Evolutionary conservation across 2,797 vertebrate species (phyloP).

Genomic region (Channa striata): DNA sequence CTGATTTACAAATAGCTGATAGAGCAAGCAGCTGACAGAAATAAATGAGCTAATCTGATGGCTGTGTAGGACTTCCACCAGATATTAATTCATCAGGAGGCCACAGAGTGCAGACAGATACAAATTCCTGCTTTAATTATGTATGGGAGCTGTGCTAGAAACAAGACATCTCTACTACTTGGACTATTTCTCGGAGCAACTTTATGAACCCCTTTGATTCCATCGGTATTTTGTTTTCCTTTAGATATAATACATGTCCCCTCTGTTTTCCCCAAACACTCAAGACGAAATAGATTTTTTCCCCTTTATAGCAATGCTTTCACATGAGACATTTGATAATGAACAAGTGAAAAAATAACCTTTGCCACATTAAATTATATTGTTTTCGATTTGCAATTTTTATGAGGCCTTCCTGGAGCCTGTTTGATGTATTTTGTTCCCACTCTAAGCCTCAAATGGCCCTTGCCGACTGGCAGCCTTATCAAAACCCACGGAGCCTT

Average conservation of each 20-base stretch:
- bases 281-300: slow-evolving; percentile 70
- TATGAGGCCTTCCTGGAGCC: slow-evolving; percentile 83
- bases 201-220: slow-evolving; percentile 80
- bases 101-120: slow-evolving; percentile 85
- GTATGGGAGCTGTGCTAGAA: slow-evolving; percentile 79
- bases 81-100: slow-evolving; percentile 87
- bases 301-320: slow-evolving; percentile 66
- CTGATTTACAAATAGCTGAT: slow-evolving; percentile 86
- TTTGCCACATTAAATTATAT: slow-evolving; percentile 84
- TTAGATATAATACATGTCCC: slow-evolving; percentile 71
- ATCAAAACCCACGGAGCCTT: slow-evolving; percentile 78
- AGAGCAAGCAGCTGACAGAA: slow-evolving; percentile 85
- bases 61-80: slow-evolving; percentile 84
- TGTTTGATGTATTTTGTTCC: slow-evolving; percentile 78
- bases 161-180: slow-evolving; percentile 73
- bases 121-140: slow-evolving; percentile 87
- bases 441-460: slow-evolving; percentile 74
- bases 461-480: slow-evolving; percentile 76
- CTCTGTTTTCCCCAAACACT: slow-evolving; percentile 71
- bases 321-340: slow-evolving; percentile 80
- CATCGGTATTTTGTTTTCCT: slow-evolving; percentile 76
- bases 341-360: slow-evolving; percentile 81
- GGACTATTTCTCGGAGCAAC: slow-evolving; percentile 78
- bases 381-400: slow-evolving; percentile 87
- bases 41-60: slow-evolving; percentile 87